Conservation (phyloP, 37 sponge, comb jelly and placozoan genomes). For the Chondrosia reniformis region DNA sequence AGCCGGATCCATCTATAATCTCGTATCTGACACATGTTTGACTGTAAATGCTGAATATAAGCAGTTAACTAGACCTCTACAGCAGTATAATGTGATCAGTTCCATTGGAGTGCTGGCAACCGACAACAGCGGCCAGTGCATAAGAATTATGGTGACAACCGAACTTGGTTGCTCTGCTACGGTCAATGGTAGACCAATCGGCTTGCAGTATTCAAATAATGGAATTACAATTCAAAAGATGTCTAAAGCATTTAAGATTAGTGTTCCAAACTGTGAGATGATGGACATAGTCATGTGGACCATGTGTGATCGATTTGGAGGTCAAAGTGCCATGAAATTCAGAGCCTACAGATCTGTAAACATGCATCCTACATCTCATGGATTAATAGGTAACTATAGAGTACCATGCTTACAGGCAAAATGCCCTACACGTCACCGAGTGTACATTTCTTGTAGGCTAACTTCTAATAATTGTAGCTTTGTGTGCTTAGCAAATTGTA, state of each 20-base stretch:
- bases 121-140: conserved; percentile 14
- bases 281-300: conserved; percentile 57
- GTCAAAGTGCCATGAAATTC: conserved; percentile 41
- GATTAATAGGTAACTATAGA: conserved; percentile 76
- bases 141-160: conserved; percentile 29
- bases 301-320: conserved; percentile 32
- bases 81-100: conserved; percentile 37
- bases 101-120: conserved; percentile 43
- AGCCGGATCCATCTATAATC: conserved; percentile 26
- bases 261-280: conserved; percentile 66
- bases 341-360: conserved; percentile 47
- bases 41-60: conserved; percentile 53
- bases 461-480: neutral
- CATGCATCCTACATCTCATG: conserved; percentile 66
- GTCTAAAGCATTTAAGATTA: conserved; percentile 26
- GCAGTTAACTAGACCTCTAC: conserved; percentile 16
- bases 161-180: conserved; percentile 12
- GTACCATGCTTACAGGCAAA: neutral
- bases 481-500: no score
- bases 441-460: neutral
- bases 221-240: conserved; percentile 11
- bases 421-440: neutral
- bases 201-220: neutral
- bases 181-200: neutral
- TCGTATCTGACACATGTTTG: conserved; percentile 63